Base-by-base conservation (phyloP, 2,113 vertebrate species). In the Gobius niger region DNA sequence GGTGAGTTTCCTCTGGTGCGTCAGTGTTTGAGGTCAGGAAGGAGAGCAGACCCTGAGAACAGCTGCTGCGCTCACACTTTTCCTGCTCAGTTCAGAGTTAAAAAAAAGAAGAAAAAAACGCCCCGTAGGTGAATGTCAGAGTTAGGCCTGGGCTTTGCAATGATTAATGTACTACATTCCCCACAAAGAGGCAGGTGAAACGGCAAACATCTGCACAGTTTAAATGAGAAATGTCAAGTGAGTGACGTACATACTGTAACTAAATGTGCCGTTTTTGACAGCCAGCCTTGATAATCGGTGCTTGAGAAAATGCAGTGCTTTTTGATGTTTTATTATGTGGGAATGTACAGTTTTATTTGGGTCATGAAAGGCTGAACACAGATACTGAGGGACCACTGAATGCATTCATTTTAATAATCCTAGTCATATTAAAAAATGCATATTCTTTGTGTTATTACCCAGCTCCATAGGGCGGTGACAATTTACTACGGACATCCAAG, bases 11-110 rank as follows among this genome's bases (percentile, higher is more conserved):
- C 72, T 65, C 16, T 24, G 11, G 66, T 24, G 64, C 34, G 63
- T 78, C 67, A 72, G 47, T 0, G 34, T 50, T 6, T 70, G 62
- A 60, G 75, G 77, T 84, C 83, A 73, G 65, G 71, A 63, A 74
- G 51, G 74, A 67, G 70, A 68, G 41, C 56, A 49, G 60, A 62
- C 41, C 24, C 5, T 61, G 7, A 34, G 19, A 79, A 19, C 76
- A 76, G 76, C 77, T 85, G 73, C 65, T 72, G 60, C 66, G 44
- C 4, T 60, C 53, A 67, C 66, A 56, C 65, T 69, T 62, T 65
- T 57, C 67, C 47, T 51, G 53, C 44, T 13, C 66, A 8, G 14
- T 60, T 40, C 40, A 59, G 13, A 59, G 57, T 42, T 44, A 16
- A 60, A 34, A 34, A 34, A 34, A 34, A n/a, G n/a, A n/a, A n/a